phyloP scores from a whole-genome alignment of 2,888 invertebrate species.

The Muscina levida region DNA sequence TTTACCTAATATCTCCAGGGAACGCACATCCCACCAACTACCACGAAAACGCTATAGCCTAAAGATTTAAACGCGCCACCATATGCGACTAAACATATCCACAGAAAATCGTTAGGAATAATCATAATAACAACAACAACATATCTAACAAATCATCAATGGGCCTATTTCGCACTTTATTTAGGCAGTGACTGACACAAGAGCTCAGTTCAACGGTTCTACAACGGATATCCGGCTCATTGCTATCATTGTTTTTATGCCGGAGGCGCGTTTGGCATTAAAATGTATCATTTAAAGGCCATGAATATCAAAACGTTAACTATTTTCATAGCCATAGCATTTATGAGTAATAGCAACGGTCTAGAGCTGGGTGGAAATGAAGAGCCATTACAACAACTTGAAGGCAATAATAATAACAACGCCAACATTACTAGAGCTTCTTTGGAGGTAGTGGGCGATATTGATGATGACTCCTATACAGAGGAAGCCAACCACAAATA shows the following conservation, averaged over 20 bases:
- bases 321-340: constrained; percentile 52
- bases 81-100: not conserved
- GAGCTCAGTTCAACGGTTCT: not conserved
- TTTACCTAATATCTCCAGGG: not conserved
- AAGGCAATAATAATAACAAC: not conserved
- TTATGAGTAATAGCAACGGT: constrained; percentile 37
- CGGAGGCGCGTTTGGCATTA: not conserved
- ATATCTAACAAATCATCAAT: no score
- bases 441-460: constrained; percentile 55
- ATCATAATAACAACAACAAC: not conserved
- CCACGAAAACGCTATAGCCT: not conserved
- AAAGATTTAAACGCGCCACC: not conserved
- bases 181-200: no score
- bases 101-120: not conserved
- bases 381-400: constrained; percentile 14
- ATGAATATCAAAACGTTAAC: constrained; percentile 36
- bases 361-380: not conserved
- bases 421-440: not conserved
- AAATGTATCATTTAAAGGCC: constrained; percentile 32
- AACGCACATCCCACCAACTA: not conserved
- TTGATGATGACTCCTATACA: constrained; percentile 30
- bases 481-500: not conserved
- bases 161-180: no score
- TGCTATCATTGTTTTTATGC: not conserved
- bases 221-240: not conserved